phyloP scores from a whole-genome alignment of 2,797 vertebrate species.

The Syncerus caffer region DNA sequence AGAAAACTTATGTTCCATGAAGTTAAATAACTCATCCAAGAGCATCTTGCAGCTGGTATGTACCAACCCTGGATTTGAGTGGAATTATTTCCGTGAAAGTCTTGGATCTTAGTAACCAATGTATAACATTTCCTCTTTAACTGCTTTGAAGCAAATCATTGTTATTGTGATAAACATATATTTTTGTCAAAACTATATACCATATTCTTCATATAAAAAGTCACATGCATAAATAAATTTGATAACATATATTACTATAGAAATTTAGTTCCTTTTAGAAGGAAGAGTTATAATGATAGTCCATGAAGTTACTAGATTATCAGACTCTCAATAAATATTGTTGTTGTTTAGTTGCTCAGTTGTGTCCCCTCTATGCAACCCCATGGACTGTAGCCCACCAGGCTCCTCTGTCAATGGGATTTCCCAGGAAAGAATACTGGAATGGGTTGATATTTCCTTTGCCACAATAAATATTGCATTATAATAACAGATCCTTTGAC shows the following conservation, averaged over 20 bases:
- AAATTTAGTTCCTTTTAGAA: slow-evolving; percentile 15
- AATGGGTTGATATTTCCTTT: background rate
- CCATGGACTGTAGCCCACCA: background rate
- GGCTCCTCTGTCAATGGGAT: background rate
- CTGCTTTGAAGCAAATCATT: background rate
- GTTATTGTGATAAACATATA: background rate
- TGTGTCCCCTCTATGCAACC: background rate
- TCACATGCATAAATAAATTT: background rate
- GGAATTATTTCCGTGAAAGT: background rate
- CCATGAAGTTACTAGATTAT: background rate
- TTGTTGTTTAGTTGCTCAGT: background rate
- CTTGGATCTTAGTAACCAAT: slow-evolving; percentile 35
- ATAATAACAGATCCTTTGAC: background rate
- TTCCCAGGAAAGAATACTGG: background rate
- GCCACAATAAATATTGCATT: slow-evolving; percentile 17
- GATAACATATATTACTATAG: background rate
- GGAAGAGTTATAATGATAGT: background rate
- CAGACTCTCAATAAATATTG: background rate
- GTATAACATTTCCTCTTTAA: background rate
- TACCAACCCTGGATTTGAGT: background rate
- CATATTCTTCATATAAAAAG: background rate
- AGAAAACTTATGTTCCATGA: background rate
- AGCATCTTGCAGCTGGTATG: background rate
- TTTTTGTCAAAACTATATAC: background rate
- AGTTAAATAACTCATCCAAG: background rate